phyloP scores from a whole-genome alignment of 1,140 invertebrate species.

The Bombus cullumanus region DNA sequence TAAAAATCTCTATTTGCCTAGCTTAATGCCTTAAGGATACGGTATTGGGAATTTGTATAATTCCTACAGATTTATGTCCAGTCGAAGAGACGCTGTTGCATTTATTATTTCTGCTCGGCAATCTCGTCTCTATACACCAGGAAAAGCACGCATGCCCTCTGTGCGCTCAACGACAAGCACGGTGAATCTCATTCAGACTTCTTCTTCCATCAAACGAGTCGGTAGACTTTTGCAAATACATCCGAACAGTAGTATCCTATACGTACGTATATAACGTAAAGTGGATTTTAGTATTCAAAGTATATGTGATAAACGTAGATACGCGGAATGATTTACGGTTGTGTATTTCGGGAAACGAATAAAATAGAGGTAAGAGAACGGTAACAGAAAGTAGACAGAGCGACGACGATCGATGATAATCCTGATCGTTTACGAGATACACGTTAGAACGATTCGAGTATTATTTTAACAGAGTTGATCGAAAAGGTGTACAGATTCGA shows the following conservation, averaged over 20 bases:
- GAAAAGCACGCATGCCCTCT: slow-evolving; percentile 22
- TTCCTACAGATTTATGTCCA: slow-evolving; percentile 50
- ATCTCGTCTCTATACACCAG: slow-evolving; percentile 15
- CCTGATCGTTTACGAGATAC: not conserved
- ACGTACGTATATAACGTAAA: not conserved
- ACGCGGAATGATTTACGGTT: not conserved
- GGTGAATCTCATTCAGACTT: not conserved
- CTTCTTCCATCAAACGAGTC: not conserved
- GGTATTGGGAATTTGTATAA: slow-evolving; percentile 58
- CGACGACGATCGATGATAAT: not conserved
- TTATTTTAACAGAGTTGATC: not conserved
- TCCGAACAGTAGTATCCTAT: not conserved
- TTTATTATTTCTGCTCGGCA: slow-evolving; percentile 29
- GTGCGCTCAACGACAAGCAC: slow-evolving; percentile 3
- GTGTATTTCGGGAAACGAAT: not conserved
- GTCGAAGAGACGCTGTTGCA: slow-evolving; percentile 19
- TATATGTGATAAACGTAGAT: not conserved
- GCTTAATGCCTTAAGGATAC: slow-evolving; percentile 65
- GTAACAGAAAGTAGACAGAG: not conserved
- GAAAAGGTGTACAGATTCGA: not conserved
- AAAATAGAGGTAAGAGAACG: not conserved
- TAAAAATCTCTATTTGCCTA: slow-evolving; percentile 71
- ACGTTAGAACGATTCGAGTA: no score
- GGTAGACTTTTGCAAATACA: not conserved
- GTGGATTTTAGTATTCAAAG: not conserved